Base-by-base conservation (phyloP, 2,797 vertebrate species). In the Kryptolebias ocellatus region DNA sequence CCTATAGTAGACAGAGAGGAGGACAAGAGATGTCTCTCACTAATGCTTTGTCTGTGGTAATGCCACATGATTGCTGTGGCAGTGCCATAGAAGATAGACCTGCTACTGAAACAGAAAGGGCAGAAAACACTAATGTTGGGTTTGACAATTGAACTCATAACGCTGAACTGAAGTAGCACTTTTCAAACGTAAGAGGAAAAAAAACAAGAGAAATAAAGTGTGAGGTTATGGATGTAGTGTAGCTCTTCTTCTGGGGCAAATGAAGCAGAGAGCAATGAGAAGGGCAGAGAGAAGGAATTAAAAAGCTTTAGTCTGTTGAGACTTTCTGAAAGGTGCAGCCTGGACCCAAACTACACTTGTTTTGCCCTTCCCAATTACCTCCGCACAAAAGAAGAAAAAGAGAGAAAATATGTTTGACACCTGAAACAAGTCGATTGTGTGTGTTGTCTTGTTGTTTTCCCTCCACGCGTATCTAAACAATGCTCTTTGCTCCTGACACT, bases 131-230 rank as follows among this genome's bases (percentile, higher is more conserved):
- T 47, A 53, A 80, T 29, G 65, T 20, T 56, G 67, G 65, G 70
- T 83, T 86, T 53, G 50, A 60, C 73, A 78, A 66, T 72, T 8
- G 31, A 80, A 85, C 72, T 83, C 24, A 31, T 46, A 76, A 67
- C 73, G 83, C 81, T 84, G 75, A 87, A 87, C 78, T 78, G 83
- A 87, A 88, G 93, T 87, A 91, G 94, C 92, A 94, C 92, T 92
- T 93, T 92, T 88, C 75, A 68, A 75, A 83, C 78, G 71, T 49
- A 62, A 72, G 44, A 73, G 34, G 74, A 81, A 78, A 28, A 83
- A 79, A 66, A 68, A 69, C 28, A 53, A 70, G 64, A 66, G 72
- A 70, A 66, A 70, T 60, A 34, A 70, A 66, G 81, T 87, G 84
- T 76, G 81, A 83, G 78, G 88, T 80, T 67, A 70, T 86, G 74